Evolutionary conservation across 1,140 invertebrate species (phyloP).

Genomic region (Pseudomyrmex flavicornis): DNA sequence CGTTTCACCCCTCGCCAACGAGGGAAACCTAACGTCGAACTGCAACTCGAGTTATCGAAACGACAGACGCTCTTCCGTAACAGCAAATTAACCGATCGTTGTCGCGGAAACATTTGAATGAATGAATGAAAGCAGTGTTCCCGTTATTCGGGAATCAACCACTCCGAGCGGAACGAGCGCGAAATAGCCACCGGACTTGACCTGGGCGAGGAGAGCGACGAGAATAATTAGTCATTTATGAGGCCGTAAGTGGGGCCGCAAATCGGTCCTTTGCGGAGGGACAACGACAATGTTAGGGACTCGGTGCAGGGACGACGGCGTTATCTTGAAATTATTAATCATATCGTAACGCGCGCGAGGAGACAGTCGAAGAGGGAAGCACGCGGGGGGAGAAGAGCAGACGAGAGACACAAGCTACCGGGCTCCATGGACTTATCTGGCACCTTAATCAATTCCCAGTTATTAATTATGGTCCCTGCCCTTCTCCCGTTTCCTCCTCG

Average conservation of each 20-base stretch:
- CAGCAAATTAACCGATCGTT: constrained; percentile 21
- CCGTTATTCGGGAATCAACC: not conserved
- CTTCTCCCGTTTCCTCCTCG: constrained; percentile 64
- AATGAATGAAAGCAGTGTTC: not conserved
- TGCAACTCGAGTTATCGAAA: constrained; percentile 34
- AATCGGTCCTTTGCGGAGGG: constrained; percentile 78
- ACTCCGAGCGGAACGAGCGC: constrained; percentile 5
- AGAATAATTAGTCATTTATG: constrained; percentile 84
- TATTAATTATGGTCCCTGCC: constrained; percentile 82
- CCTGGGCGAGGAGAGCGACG: constrained; percentile 49
- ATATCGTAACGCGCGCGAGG: constrained; percentile 77
- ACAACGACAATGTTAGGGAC: constrained; percentile 69
- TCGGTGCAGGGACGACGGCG: constrained; percentile 68
- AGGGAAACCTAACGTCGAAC: constrained; percentile 18
- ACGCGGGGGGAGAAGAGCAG: constrained; percentile 38
- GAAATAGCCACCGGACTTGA: constrained; percentile 11
- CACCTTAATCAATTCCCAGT: constrained; percentile 84
- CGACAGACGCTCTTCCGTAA: constrained; percentile 34
- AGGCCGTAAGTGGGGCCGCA: constrained; percentile 82
- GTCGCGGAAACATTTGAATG: not conserved
- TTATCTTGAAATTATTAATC: constrained; percentile 85
- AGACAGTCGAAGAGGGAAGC: constrained; percentile 24
- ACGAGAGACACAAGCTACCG: constrained; percentile 64
- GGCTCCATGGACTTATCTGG: constrained; percentile 81
- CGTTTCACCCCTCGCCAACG: constrained; percentile 36